Base-by-base conservation (phyloP, 2,797 vertebrate species). In the Myotis planiceps region DNA sequence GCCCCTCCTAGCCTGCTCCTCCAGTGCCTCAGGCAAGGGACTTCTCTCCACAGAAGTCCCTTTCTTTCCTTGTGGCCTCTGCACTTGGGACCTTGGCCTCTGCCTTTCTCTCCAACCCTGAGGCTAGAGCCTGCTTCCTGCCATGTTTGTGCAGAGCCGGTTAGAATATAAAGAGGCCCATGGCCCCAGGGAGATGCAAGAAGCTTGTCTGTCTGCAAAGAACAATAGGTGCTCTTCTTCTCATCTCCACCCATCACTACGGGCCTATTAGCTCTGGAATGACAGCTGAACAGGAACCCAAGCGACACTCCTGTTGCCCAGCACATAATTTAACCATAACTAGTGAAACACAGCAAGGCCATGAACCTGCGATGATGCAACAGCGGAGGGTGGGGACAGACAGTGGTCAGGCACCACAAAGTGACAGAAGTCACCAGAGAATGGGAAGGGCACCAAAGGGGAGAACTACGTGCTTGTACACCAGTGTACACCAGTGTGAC, bases 21-120 rank as follows among this genome's bases (percentile, higher is more conserved):
- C 80, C 16, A 10, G 68, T 69, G 95, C 92, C 96, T 95, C 80
- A 75, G 98, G 97, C 97, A 95, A 97, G 92, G 96, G 91, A 92
- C 97, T 97, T 96, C 86, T 93, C 96, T 96, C 97, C 96, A 98
- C 98, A 98, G 98, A 98, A 97, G 98, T 98, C 98, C 96, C 98
- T 98, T 98, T 96, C 98, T 98, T 97, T 95, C 88, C 79, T 88
- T 71, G 84, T 53, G 97, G 88, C 94, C 97, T 98, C 93, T 97
- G 88, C 71, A 90, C 97, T 82, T 32, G 80, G 81, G 97, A 93
- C 68, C 2, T 27, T 90, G 96, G 97, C 88, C 93, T 97, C 94
- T 55, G 95, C 87, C 76, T 60, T 92, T 88, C 94, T 92, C 25
- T 0, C 94, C 79, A 32, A 47, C 96, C 97, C 94, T 58, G 47